Conservation (phyloP, 2,113 vertebrate species). For the Bagarius yarrelli region DNA sequence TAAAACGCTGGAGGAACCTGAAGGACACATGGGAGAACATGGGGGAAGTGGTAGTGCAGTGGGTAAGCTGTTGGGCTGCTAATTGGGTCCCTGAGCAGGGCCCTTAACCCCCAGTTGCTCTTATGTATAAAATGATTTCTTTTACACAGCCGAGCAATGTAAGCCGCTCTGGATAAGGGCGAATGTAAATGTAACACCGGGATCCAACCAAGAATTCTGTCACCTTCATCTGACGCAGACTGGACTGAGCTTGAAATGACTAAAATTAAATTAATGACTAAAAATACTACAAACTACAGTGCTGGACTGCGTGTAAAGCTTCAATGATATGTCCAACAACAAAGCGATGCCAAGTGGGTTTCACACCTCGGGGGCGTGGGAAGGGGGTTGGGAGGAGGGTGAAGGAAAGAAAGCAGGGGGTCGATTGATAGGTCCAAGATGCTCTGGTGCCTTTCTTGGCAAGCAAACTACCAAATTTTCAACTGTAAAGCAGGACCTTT, state of each 20-base stretch:
- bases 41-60: too few species aligned
- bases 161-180: too few species aligned
- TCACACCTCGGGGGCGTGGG: slow-evolving; percentile 32
- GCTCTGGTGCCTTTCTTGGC: not conserved
- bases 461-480: not conserved
- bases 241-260: not conserved
- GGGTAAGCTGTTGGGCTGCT: too few species aligned
- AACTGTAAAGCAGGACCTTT: not conserved
- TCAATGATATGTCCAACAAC: slow-evolving; percentile 62
- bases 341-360: slow-evolving; percentile 67
- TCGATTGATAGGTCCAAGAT: not conserved
- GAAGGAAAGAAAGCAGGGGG: not conserved
- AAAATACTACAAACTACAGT: not conserved
- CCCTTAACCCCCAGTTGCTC: too few species aligned
- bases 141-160: too few species aligned
- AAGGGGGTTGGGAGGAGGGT: not conserved
- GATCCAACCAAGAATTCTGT: too few species aligned
- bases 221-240: not conserved
- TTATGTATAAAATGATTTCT: too few species aligned
- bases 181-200: too few species aligned
- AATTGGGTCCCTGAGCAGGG: too few species aligned
- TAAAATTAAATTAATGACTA: not conserved
- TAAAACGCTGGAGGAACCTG: not conserved
- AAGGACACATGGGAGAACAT: not conserved
- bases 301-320: slow-evolving; percentile 49